Conservation (phyloP, 2,888 invertebrate genomes). For the Plusia festucae region DNA sequence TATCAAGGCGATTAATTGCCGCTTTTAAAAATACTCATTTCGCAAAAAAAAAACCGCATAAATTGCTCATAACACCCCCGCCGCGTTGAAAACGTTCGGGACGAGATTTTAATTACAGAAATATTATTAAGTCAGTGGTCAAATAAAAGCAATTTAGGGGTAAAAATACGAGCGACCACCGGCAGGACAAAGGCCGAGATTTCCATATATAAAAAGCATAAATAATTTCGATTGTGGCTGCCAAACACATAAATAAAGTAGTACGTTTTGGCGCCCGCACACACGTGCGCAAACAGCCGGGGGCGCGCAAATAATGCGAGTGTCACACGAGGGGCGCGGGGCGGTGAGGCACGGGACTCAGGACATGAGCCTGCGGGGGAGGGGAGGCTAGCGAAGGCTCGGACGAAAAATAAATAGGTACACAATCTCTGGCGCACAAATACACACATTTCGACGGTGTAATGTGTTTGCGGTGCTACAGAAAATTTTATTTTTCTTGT, state of each 20-base stretch:
- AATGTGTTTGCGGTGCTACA: constrained; percentile 84
- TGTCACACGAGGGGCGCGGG: constrained; percentile 67
- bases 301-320: constrained; percentile 80
- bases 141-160: constrained; percentile 82
- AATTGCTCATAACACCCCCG: constrained; percentile 71
- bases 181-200: constrained; percentile 79
- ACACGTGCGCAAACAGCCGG: constrained; percentile 77
- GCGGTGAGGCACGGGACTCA: constrained; percentile 45
- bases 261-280: constrained; percentile 73
- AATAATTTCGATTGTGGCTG: constrained; percentile 86
- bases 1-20: constrained; percentile 70
- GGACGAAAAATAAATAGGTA: constrained; percentile 84
- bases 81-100: constrained; percentile 76
- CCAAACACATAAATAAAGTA: constrained; percentile 82
- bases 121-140: constrained; percentile 85
- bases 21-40: constrained; percentile 68
- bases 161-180: constrained; percentile 59
- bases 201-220: constrained; percentile 83
- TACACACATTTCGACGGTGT: constrained; percentile 79
- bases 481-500: constrained; percentile 71
- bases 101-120: constrained; percentile 86
- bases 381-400: constrained; percentile 56
- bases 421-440: constrained; percentile 82
- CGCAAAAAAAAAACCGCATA: constrained; percentile 68
- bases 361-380: constrained; percentile 47